These are phyloP conservation scores for Bellardia pandia DNA, from an alignment of 2,888 invertebrate species.

Conservation along the genomic window DNA sequence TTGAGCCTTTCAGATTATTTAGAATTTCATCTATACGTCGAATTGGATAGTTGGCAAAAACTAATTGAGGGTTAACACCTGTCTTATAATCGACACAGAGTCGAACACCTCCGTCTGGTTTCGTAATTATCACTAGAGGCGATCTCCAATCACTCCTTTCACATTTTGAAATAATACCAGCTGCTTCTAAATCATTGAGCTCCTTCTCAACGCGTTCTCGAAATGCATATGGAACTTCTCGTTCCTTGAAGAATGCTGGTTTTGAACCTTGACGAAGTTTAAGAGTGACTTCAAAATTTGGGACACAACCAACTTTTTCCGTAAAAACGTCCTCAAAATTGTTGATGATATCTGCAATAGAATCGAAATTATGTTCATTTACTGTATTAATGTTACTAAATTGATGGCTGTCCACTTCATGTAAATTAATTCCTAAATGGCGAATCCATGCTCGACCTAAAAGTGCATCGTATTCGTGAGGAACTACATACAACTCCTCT, in stretches of 20 bases:
- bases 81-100: no score
- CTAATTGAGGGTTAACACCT: no score
- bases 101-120: no score
- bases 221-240: slow-evolving; percentile 60
- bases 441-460: slow-evolving; percentile 57
- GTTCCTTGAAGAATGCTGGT: slow-evolving; percentile 53
- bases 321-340: slow-evolving; percentile 35
- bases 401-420: slow-evolving; percentile 8
- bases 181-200: background rate
- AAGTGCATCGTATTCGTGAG: slow-evolving; percentile 15
- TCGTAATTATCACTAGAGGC: no score
- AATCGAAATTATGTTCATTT: no score
- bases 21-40: no score
- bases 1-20: no score
- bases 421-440: slow-evolving; percentile 41
- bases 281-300: slow-evolving; percentile 44
- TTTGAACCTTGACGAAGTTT: slow-evolving; percentile 22
- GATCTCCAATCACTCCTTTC: no score
- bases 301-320: slow-evolving; percentile 49
- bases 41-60: no score
- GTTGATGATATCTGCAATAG: background rate
- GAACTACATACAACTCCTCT: no score
- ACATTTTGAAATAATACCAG: no score
- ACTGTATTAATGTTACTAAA: background rate
- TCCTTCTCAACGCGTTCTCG: slow-evolving; percentile 41